Percentiles rank a stretch among this genome's conserved stretches.
These are phyloP conservation scores for Palaemon carinicauda DNA, from an alignment of 1,140 invertebrate species.

Conservation along the genomic window DNA sequence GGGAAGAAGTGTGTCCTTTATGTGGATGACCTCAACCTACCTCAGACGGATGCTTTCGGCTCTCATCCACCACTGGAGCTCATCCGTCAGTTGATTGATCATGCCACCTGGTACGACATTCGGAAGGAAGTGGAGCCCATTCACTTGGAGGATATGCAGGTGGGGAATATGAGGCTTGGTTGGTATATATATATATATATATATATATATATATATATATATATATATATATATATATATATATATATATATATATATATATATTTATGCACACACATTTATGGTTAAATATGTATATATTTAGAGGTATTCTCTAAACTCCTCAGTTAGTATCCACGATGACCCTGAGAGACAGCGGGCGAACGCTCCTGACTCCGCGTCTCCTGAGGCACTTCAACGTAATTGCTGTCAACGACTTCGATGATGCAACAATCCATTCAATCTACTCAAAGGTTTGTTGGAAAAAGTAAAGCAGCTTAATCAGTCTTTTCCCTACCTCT, in stretches of 20 bases:
- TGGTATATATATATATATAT: not conserved
- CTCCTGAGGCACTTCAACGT: constrained; percentile 92
- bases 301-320: too few species aligned
- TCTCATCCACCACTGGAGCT: constrained; percentile 87
- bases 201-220: too few species aligned
- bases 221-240: too few species aligned
- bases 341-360: constrained; percentile 83
- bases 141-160: constrained; percentile 87
- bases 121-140: constrained; percentile 81
- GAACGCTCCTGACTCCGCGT: constrained; percentile 83
- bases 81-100: constrained; percentile 88
- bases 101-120: constrained; percentile 89
- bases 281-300: too few species aligned
- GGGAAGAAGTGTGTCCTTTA: constrained; percentile 90
- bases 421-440: constrained; percentile 81
- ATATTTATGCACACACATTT: not conserved
- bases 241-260: too few species aligned
- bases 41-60: constrained; percentile 79
- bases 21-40: constrained; percentile 95
- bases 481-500: too few species aligned
- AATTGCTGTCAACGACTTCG: constrained; percentile 89
- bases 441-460: constrained; percentile 75
- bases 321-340: constrained; percentile 85
- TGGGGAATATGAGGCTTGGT: constrained; percentile 63
- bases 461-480: too few species aligned